Percentiles rank a stretch among this genome's conserved stretches.
Evolutionary conservation across 2,797 vertebrate species (phyloP).

Genomic region (Xiphorhynchus erythropygius): DNA sequence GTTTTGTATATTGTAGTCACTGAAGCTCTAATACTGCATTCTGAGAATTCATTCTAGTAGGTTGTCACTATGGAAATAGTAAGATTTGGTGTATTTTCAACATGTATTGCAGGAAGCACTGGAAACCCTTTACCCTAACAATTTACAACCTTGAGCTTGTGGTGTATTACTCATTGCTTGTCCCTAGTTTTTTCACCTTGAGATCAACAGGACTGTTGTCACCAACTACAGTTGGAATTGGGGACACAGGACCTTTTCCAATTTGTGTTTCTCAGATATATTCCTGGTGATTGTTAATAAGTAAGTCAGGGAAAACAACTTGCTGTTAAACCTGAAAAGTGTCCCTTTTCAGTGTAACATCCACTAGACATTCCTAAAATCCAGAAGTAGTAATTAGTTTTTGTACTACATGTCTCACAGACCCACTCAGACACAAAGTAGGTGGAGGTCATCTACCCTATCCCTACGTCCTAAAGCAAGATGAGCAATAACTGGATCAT

Average conservation of each 20-base stretch:
- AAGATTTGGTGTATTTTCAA: background rate
- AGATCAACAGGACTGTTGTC: background rate
- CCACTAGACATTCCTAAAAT: background rate
- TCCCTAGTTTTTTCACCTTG: background rate
- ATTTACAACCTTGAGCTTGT: background rate
- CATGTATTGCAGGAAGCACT: background rate
- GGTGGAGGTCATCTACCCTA: background rate
- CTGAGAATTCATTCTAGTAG: background rate
- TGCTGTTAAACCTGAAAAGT: background rate
- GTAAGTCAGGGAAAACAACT: background rate
- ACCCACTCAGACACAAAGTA: background rate
- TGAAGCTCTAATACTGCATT: background rate
- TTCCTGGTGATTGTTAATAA: background rate
- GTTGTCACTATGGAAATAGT: background rate
- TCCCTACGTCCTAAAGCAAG: background rate
- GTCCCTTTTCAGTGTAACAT: background rate
- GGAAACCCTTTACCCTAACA: background rate
- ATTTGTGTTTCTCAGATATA: background rate
- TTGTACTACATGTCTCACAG: background rate
- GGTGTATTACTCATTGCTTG: background rate
- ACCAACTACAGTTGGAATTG: background rate
- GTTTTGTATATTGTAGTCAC: background rate
- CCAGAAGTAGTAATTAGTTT: background rate
- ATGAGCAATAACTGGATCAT: background rate
- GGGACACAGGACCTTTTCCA: background rate